Percentiles rank a stretch among this genome's conserved stretches.
phyloP scores from a whole-genome alignment of 2,888 invertebrate species.

The Salticus scenicus region DNA sequence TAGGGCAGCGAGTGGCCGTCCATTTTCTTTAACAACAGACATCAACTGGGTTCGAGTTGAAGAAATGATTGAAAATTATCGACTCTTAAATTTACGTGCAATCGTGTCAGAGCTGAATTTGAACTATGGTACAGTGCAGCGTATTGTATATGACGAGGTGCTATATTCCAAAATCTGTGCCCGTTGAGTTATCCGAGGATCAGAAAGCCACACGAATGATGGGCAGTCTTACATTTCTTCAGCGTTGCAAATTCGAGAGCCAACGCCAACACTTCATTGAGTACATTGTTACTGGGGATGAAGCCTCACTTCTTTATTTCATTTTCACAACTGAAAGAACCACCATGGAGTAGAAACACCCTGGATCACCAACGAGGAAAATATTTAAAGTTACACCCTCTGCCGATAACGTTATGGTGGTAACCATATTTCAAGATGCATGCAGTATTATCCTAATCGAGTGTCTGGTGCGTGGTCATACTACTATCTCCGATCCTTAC shows the following conservation, averaged over 20 bases:
- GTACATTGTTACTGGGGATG: neutral
- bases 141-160: slow-evolving; percentile 10
- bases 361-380: no score
- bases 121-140: slow-evolving; percentile 15
- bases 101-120: no score
- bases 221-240: no score
- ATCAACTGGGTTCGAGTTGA: slow-evolving; percentile 3
- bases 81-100: no score
- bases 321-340: no score
- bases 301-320: neutral
- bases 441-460: neutral
- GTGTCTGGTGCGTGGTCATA: neutral
- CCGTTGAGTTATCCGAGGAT: slow-evolving; percentile 18
- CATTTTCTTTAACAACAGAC: slow-evolving; percentile 16
- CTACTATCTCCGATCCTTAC: neutral
- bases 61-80: neutral
- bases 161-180: neutral
- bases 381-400: no score
- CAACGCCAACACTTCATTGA: neutral
- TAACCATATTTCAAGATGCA: neutral
- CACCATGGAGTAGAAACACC: no score
- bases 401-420: no score
- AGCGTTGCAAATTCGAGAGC: no score
- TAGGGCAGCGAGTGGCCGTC: slow-evolving; percentile 17
- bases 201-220: neutral